Base-by-base conservation (phyloP, 2,888 invertebrate species). In the Pseudococcus jackbeardsleyi region DNA sequence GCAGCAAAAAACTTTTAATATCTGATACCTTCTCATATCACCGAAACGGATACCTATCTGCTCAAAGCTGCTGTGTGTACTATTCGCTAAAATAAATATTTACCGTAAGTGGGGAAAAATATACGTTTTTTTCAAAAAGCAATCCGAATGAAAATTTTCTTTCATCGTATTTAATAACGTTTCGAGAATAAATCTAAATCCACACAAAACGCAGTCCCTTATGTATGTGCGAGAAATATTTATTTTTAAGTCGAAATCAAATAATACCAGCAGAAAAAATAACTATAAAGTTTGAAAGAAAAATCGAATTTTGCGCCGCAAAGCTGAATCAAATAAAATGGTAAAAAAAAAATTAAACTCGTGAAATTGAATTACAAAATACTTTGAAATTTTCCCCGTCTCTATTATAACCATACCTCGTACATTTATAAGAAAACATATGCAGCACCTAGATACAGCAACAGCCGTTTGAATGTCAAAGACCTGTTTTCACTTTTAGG, bases 161-260 rank as follows among this genome's bases (percentile, higher is more conserved):
- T 82, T 46, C 19, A n/a, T 33, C 11, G 22, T 46, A 46, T 82
- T 82, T 82, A 82, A 82, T 82, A 82, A 82, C 39, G 42, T 82
- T 82, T 82, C 79, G 12, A 82, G 46, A 82, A 46, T 82, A 82
- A 77, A 82, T 82, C 33, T 33, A 72, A 72, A 72, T 72, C 17
- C 15, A 33, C 17, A 33, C 17, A 46, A 26, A 33, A 82, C 48
- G 12, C n/a, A 39, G 77, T 68, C 77, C 77, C 33, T 42, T n/a
- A 77, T 17, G 77, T 54, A n/a, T 42, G 17, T 39, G 77, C 77
- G 17, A 77, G 33, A 77, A 77, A 77, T 77, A 77, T 77, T 77
- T n/a, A 42, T 77, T 77, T 77, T 42, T 17, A 17, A 77, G 42
- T 39, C 39, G 42, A 77, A 42, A 77, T 77, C 77, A 77, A 77